phyloP scores from a whole-genome alignment of 2,797 vertebrate species.

The Anguilla marmorata region DNA sequence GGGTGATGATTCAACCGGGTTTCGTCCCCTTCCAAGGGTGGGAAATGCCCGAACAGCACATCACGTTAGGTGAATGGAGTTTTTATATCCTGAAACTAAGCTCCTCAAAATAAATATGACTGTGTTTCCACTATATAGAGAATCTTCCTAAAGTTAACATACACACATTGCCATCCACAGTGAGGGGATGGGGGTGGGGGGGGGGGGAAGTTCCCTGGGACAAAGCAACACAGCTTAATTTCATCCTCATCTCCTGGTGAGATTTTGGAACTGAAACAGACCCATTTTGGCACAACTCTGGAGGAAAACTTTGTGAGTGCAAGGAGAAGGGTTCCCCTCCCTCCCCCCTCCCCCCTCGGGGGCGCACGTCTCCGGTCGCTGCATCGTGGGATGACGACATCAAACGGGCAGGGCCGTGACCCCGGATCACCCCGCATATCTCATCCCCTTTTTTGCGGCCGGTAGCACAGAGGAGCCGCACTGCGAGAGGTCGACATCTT shows the following conservation, averaged over 20 bases:
- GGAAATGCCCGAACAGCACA: too few relatives aligned
- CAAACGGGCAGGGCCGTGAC: conserved; percentile 32
- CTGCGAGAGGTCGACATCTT: conserved; percentile 12
- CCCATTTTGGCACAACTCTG: background rate
- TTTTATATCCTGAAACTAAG: too few relatives aligned
- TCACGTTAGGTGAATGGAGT: too few relatives aligned
- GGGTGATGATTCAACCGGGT: too few relatives aligned
- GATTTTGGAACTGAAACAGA: background rate
- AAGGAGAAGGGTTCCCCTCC: conserved; percentile 9
- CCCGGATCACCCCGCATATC: conserved; percentile 27
- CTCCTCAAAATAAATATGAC: too few relatives aligned
- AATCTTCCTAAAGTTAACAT: background rate
- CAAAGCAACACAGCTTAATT: conserved; percentile 14
- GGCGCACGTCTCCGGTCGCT: conserved; percentile 12
- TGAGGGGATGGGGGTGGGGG: background rate
- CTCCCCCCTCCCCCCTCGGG: conserved; percentile 18
- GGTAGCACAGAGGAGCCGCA: conserved; percentile 34
- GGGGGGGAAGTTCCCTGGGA: background rate
- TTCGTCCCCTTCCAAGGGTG: too few relatives aligned
- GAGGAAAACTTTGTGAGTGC: conserved; percentile 28
- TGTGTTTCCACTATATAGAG: background rate
- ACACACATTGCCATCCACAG: background rate
- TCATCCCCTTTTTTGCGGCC: conserved; percentile 33
- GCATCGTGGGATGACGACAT: conserved; percentile 40
- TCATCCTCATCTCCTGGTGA: background rate